phyloP scores from a whole-genome alignment of 2,888 invertebrate species.

The Meganola albula region DNA sequence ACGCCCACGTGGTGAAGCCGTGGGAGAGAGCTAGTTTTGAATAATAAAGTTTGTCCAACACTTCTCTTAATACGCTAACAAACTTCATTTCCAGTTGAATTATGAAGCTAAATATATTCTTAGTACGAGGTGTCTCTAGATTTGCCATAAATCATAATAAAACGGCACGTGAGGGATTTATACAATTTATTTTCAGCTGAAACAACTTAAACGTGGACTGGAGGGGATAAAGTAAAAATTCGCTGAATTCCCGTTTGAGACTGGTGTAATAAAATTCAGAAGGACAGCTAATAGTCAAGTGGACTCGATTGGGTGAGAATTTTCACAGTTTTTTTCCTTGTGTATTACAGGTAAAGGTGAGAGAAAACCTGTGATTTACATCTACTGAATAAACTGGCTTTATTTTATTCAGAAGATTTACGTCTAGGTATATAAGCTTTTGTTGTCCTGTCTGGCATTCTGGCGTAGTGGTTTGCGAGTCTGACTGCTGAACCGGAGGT shows the following conservation, averaged over 20 bases:
- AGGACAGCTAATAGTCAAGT: constrained; percentile 21
- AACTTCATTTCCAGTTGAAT: too few species aligned
- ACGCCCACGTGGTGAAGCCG: too few species aligned
- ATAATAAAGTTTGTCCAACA: too few species aligned
- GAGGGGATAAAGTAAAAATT: constrained; percentile 25
- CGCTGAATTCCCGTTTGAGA: constrained; percentile 14
- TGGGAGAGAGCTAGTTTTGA: too few species aligned
- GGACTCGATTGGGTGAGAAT: constrained; percentile 14
- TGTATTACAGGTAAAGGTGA: constrained; percentile 21
- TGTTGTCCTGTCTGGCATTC: too few species aligned
- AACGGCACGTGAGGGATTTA: constrained; percentile 30
- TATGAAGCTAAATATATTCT: too few species aligned
- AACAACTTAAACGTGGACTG: constrained; percentile 22
- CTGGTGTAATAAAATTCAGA: constrained; percentile 20
- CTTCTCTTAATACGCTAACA: too few species aligned
- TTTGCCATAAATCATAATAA: constrained; percentile 32
- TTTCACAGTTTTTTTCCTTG: constrained; percentile 11
- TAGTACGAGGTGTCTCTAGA: constrained; percentile 21
- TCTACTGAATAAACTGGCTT: too few species aligned
- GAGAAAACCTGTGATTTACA: constrained; percentile 2
- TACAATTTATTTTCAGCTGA: constrained; percentile 30
- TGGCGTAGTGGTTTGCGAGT: too few species aligned
- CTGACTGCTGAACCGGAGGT: too few species aligned
- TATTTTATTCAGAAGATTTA: too few species aligned
- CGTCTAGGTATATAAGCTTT: too few species aligned